These are phyloP conservation scores for Ceratosolen solmsi DNA, from an alignment of 1,140 invertebrate genomes.

Conservation along the genomic window DNA sequence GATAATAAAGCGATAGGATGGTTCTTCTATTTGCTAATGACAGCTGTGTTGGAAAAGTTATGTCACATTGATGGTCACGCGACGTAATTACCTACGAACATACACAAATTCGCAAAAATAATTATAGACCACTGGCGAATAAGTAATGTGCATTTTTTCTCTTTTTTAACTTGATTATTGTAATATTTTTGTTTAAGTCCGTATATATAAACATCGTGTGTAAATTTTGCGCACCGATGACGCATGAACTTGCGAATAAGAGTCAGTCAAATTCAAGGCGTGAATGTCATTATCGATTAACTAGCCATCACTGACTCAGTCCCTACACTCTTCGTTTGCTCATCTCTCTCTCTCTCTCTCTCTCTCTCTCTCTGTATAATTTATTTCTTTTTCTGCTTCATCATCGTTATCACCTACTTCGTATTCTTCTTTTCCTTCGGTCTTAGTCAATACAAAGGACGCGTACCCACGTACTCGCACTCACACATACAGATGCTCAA, in stretches of 20 bases:
- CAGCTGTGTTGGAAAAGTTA: no score
- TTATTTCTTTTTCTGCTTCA: not conserved
- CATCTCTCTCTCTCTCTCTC: not conserved
- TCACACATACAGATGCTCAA: not conserved
- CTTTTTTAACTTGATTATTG: no score
- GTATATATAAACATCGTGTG: not conserved
- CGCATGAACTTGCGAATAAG: not conserved
- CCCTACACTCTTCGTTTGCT: not conserved
- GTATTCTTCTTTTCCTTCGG: not conserved
- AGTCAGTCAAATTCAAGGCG: not conserved
- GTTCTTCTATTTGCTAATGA: no score
- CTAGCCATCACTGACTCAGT: not conserved
- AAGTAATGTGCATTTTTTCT: no score
- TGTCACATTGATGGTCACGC: no score
- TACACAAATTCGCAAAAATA: no score
- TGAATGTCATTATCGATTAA: conserved; percentile 44
- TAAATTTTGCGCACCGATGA: not conserved
- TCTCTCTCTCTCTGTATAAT: not conserved
- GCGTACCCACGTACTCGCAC: not conserved
- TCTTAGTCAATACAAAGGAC: not conserved
- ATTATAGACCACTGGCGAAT: no score
- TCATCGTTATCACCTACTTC: not conserved
- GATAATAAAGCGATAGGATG: no score
- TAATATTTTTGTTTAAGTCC: no score
- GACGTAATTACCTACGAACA: no score